These are phyloP conservation scores for Didymodactylos carnosus DNA, from an alignment of 2,888 invertebrate genomes.

Conservation along the genomic window DNA sequence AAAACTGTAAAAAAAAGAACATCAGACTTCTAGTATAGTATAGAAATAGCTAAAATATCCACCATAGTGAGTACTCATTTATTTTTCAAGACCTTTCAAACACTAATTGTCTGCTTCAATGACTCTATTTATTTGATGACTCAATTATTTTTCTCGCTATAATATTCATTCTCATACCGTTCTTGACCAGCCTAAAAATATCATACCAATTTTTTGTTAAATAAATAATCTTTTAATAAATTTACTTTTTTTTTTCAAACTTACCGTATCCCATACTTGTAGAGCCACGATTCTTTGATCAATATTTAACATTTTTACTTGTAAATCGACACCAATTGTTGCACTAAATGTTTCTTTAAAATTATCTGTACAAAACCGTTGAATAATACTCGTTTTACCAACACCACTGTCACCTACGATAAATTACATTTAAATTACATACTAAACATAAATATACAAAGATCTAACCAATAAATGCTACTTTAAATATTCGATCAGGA, in stretches of 20 bases:
- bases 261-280: conserved; percentile 60
- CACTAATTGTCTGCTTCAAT: too few species aligned
- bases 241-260: conserved; percentile 41
- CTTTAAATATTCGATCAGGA: conserved; percentile 38
- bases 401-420: conserved; percentile 63
- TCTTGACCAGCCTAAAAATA: conserved; percentile 17
- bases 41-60: too few species aligned
- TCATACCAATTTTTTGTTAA: conserved; percentile 49
- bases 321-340: conserved; percentile 54
- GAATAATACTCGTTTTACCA: conserved; percentile 82
- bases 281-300: conserved; percentile 32
- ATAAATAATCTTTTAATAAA: too few species aligned
- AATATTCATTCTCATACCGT: background rate
- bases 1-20: too few species aligned
- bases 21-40: too few species aligned
- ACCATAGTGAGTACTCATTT: too few species aligned
- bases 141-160: background rate
- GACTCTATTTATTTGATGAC: background rate
- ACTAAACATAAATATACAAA: background rate
- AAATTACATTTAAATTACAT: background rate
- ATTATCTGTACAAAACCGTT: conserved; percentile 77
- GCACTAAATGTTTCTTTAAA: conserved; percentile 70
- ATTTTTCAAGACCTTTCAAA: too few species aligned
- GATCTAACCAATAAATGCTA: conserved; percentile 35
- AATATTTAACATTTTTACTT: conserved; percentile 34